Base-by-base conservation (phyloP, 2,113 vertebrate species). In the Eulemur rufifrons region DNA sequence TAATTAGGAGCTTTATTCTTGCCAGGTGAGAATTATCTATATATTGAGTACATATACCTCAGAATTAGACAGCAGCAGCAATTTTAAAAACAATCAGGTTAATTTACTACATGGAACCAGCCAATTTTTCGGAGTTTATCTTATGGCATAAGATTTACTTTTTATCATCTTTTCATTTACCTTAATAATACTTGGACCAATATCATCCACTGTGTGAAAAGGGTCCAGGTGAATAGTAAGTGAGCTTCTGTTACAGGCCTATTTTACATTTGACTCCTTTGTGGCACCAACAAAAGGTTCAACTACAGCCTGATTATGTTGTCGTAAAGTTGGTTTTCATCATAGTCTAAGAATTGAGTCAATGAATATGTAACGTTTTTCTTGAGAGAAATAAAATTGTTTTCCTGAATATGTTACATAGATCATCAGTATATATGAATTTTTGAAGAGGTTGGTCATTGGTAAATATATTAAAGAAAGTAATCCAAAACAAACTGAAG, bases 361-460 rank as follows among this genome's bases (percentile, higher is more conserved):
- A 81, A 39, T 86, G 82, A 32, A 68, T 45, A 45, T 61, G 32
- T 61, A 88, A 71, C 50, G 52, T 52, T 95, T 97, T 90, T 85
- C 84, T 91, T 85, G 39, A 76, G 47, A 91, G 25, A 83, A 96
- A 66, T 78, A 66, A 77, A 87, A 54, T 84, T 92, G 71, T 88
- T 82, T 86, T 76, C n/a, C 42, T 95, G 39, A 4, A 47, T 96
- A 77, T 64, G 4, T 87, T 95, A 50, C 9, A 69, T 73, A 96
- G 34, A 92, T 92, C 71, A 81, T 92, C 11, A 85, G 37, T 37
- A 80, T 47, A 10, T 81, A 8, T 90, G 64, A 32, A 64, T 39
- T 83, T 93, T 96, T 96, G 11, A 96, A 92, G n/a, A 74, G 13
- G 47, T 39, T 87, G 56, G 6, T 52, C 80, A 90, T 63, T 96